phyloP scores from a whole-genome alignment of 2,113 vertebrate species.

The Pontoporia blainvillei region DNA sequence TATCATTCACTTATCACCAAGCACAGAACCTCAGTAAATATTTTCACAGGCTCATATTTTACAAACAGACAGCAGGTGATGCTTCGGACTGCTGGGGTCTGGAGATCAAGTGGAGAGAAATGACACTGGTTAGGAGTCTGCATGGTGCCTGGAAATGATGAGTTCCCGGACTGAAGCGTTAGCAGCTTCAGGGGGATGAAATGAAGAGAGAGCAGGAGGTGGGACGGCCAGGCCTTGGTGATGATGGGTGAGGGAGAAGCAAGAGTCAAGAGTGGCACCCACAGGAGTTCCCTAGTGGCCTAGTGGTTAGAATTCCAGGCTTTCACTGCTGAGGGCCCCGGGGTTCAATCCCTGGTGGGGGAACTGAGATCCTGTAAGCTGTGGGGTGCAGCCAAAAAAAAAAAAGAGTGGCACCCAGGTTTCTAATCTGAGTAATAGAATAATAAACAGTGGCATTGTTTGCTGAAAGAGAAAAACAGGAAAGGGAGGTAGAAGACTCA shows the following conservation, averaged over 20 bases:
- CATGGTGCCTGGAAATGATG: not conserved
- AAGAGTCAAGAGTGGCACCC: not conserved
- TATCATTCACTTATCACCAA: not conserved
- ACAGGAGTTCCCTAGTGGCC: not conserved
- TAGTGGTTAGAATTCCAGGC: not conserved
- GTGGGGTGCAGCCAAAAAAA: not conserved
- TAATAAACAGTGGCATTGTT: not conserved
- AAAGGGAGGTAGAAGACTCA: not conserved
- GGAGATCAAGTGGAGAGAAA: not conserved
- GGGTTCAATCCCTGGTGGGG: not conserved
- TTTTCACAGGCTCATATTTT: not conserved
- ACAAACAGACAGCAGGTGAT: not conserved
- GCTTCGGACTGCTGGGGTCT: not conserved
- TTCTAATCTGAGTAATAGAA: not conserved
- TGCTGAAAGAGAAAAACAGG: not conserved
- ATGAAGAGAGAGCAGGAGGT: not conserved
- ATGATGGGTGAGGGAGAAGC: not conserved
- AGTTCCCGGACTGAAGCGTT: not conserved
- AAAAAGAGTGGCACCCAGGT: not conserved
- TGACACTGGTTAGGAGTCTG: not conserved
- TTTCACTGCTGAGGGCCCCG: not conserved
- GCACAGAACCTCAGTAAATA: not conserved
- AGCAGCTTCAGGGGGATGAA: not conserved
- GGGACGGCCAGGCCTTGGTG: not conserved
- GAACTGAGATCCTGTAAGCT: not conserved